Conservation (phyloP, 2,113 vertebrate species). For the Nothobranchius kuhntae region DNA sequence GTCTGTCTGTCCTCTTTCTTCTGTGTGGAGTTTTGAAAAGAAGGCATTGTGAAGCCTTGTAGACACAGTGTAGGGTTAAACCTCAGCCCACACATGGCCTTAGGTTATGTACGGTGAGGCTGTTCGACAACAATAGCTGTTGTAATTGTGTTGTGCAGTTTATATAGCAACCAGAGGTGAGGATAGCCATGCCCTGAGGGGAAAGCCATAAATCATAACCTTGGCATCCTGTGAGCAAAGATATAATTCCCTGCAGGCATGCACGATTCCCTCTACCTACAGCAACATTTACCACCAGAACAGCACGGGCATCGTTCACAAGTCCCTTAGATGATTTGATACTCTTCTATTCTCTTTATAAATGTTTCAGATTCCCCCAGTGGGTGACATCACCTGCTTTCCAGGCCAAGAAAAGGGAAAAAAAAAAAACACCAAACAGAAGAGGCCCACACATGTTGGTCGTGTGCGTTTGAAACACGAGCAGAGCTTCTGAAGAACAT, state of each 20-base stretch:
- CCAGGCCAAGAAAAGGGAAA: slow-evolving; percentile 16
- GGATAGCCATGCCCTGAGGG: slow-evolving; percentile 53
- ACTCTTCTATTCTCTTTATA: slow-evolving; percentile 21
- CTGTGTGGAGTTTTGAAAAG: slow-evolving; percentile 1
- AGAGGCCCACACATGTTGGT: slow-evolving; percentile 36
- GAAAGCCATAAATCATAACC: slow-evolving; percentile 67
- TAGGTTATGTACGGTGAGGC: slow-evolving; percentile 39
- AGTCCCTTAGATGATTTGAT: slow-evolving; percentile 36
- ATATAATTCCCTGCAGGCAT: slow-evolving; percentile 54
- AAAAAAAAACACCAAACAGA: neutral
- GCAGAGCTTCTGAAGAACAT: slow-evolving; percentile 43
- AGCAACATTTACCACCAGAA: slow-evolving; percentile 57
- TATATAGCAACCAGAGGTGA: slow-evolving; percentile 60
- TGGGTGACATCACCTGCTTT: slow-evolving; percentile 40
- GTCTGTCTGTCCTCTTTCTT: neutral
- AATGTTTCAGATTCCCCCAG: slow-evolving; percentile 20
- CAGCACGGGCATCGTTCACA: slow-evolving; percentile 51
- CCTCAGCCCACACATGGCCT: slow-evolving; percentile 23
- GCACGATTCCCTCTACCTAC: slow-evolving; percentile 44
- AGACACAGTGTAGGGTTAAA: slow-evolving; percentile 18
- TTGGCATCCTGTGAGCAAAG: slow-evolving; percentile 44
- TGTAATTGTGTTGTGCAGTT: slow-evolving; percentile 68
- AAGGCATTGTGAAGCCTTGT: neutral
- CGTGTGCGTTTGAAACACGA: slow-evolving; percentile 60
- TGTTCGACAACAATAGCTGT: slow-evolving; percentile 58